Conservation (phyloP, 2,797 vertebrate species). For the Anas bernieri region DNA sequence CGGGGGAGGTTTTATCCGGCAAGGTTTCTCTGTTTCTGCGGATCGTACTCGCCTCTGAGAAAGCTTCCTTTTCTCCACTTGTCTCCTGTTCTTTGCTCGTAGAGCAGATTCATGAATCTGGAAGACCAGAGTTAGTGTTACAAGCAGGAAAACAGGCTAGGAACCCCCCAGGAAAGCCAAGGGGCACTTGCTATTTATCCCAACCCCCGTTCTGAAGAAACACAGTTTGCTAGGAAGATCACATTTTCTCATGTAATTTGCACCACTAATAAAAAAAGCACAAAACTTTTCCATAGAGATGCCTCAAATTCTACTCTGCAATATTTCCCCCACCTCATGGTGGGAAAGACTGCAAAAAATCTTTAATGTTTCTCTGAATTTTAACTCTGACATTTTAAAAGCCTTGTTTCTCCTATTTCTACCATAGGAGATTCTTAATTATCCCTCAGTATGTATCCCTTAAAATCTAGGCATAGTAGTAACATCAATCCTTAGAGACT, state of each 20-base stretch:
- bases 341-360: background rate
- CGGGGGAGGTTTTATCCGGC: conserved; percentile 71
- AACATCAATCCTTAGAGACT: background rate
- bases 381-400: background rate
- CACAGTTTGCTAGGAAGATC: background rate
- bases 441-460: background rate
- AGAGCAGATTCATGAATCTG: conserved; percentile 94
- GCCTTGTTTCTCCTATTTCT: background rate
- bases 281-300: background rate
- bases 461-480: background rate
- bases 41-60: conserved; percentile 84
- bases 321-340: background rate
- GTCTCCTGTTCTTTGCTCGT: conserved; percentile 90
- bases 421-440: background rate
- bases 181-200: background rate
- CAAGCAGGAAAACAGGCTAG: background rate
- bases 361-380: background rate
- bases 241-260: background rate
- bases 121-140: conserved; percentile 10
- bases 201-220: background rate
- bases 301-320: background rate
- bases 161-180: background rate
- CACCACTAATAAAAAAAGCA: background rate
- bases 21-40: conserved; percentile 77
- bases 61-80: conserved; percentile 87